Conservation (phyloP, 1,140 invertebrate genomes). For the Archegozetes longisetosus region DNA sequence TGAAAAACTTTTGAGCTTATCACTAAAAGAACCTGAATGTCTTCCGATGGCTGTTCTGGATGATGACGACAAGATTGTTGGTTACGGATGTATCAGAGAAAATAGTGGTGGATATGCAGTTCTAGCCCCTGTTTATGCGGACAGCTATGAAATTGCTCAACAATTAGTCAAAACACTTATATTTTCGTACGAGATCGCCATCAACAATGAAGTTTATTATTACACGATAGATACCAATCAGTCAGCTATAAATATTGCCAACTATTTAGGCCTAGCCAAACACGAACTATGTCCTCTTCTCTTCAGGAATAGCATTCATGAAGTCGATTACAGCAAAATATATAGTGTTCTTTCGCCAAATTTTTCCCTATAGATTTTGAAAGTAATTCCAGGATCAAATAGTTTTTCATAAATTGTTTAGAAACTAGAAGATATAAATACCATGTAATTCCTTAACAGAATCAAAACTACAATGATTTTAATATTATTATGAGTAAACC, state of each 20-base stretch:
- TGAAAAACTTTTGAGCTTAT: background rate
- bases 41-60: background rate
- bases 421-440: too few species aligned
- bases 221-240: background rate
- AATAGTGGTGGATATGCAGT: background rate
- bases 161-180: background rate
- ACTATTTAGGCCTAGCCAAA: background rate
- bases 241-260: background rate
- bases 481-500: too few species aligned
- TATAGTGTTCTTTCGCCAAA: background rate
- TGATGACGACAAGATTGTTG: background rate
- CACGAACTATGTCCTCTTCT: background rate
- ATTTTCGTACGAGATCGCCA: background rate
- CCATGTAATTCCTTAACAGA: too few species aligned
- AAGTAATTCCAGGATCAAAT: too few species aligned
- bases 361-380: background rate
- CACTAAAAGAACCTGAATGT: background rate
- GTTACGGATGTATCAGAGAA: background rate
- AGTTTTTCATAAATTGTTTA: too few species aligned
- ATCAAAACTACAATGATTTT: too few species aligned
- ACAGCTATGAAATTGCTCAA: background rate
- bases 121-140: background rate
- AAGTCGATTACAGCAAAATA: background rate
- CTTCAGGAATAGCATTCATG: background rate
- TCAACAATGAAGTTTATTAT: background rate